Base-by-base conservation (phyloP, 53 echinoderm and acorn worm genomes). In the Holothuria scabra region DNA sequence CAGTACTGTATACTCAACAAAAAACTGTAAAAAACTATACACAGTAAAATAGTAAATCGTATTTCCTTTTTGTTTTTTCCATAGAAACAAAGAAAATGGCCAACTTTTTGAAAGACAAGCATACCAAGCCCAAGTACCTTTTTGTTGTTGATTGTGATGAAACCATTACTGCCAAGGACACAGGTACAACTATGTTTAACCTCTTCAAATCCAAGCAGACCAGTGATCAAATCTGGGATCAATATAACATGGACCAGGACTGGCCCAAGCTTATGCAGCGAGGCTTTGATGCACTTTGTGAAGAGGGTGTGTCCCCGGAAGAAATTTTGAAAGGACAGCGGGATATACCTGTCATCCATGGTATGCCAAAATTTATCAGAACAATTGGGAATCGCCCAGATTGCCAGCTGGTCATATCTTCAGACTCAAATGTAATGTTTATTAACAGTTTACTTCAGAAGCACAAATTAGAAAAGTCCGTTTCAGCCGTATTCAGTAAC, bases 141-240 rank as follows among this genome's bases (percentile, higher is more conserved):
- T 78, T 78, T 78, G 78, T 78, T 58, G 78, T 78, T 11, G 78
- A 78, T 52, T 78, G 56, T 21, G 78, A 78, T 58, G 78, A 78
- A 56, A 78, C 78, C 16, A 78, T 78, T 28, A 57, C 78, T 28
- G 58, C 57, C 59, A 78, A 56, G 49, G 78, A 78, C 52, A 78
- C 78, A 14, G 78, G 78, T 20, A 78, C 78, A 2, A 29, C 59
- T 16, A 78, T 78, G 78, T 78, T 78, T 30, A 59, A 57, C 78
- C 31, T 78, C 4, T 78, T 78, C 24, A 78, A 59, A 9, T 28
- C 26, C 21, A 78, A 32, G 31, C 56, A 78, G 10, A 78, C 29
- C 14, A 78, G 31, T 13, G 78, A 78, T 9, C 16, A 78, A 11
- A 78, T 78, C 78, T 78, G 78, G 78, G 58, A 78, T 28, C 57